Evolutionary conservation across 2,797 vertebrate genomes (phyloP), one percentile per base, ranked within the genome.

Genomic region (Corythornis leucogaster): DNA sequence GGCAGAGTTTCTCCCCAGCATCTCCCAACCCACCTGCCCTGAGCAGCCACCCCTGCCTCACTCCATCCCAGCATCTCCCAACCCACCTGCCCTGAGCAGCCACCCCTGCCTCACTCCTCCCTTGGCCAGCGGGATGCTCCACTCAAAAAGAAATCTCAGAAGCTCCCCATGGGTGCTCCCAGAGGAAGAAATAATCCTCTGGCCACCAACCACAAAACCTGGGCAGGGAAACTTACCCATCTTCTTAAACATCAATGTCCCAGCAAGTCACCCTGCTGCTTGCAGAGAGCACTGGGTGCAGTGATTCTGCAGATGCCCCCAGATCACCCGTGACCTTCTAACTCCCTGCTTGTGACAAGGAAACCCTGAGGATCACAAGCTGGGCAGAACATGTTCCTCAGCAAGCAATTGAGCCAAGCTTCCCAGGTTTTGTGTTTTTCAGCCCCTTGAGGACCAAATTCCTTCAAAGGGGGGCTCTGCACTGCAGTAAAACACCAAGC

Each of bases 11-110:
- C 24, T 43, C 21, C 21, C 22, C 67, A n/a, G 43, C 43, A 28
- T 8, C 74, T 53, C 79, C 50, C 59, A 51, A 25, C 33, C 42
- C 62, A 38, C 30, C 63, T 48, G 33, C 12, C 71, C 35, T 15
- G 5, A 0, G 0, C 6, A 12, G 55, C 18, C 43, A 38, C 38
- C 38, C 38, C 38, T 38, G 38, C 38, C 33, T 53, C 74, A 76
- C 46, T 35, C 63, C 54, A 35, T 10, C 21, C 25, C 62, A n/a
- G 43, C 43, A 28, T 8, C 74, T 53, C 78, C 50, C 59, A 51
- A 25, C 33, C 42, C 62, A 38, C 30, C 63, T 48, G 33, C 12
- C 71, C 35, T 15, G 4, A 0, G 0, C 13, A 40, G 38, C 13
- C 38, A 40, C 38, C 38, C 38, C 38, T 40, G 38, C 38, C 33